A percentile compares a stretch with the other conserved stretches of the same genome.
These are phyloP conservation scores for Apus apus DNA, from an alignment of 2,113 vertebrate species.

Conservation along the genomic window DNA sequence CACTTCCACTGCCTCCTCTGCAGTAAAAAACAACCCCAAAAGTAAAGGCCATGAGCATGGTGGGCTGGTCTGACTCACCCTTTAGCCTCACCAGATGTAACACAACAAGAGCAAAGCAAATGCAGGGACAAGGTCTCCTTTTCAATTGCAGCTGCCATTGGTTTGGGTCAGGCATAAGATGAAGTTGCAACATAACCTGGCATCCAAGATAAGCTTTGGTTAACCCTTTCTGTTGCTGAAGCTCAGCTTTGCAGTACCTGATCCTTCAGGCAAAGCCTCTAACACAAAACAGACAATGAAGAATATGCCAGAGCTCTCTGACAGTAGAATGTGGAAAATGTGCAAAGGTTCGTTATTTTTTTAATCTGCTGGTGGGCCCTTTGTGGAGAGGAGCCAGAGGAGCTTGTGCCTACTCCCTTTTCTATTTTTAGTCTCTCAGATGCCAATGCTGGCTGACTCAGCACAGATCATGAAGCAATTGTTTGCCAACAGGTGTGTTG, in stretches of 20 bases:
- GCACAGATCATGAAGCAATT: neutral
- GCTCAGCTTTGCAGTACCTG: neutral
- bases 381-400: neutral
- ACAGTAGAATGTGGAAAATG: neutral
- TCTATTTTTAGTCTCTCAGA: neutral
- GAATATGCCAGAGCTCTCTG: neutral
- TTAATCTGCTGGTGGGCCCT: neutral
- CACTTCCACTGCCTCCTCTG: neutral
- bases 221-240: neutral
- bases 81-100: neutral
- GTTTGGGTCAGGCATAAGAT: neutral
- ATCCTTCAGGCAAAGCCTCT: neutral
- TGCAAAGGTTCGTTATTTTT: neutral
- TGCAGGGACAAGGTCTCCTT: neutral
- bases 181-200: neutral
- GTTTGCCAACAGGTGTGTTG: neutral
- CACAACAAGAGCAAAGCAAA: neutral
- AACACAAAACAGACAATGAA: neutral
- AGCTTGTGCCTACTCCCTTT: neutral
- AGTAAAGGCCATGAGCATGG: neutral
- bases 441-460: neutral
- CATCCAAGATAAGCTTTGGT: neutral
- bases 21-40: neutral
- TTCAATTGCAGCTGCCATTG: neutral
- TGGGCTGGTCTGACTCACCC: neutral